Evolutionary conservation across 2,888 invertebrate genomes (phyloP).

Genomic region (Diaperis boleti): DNA sequence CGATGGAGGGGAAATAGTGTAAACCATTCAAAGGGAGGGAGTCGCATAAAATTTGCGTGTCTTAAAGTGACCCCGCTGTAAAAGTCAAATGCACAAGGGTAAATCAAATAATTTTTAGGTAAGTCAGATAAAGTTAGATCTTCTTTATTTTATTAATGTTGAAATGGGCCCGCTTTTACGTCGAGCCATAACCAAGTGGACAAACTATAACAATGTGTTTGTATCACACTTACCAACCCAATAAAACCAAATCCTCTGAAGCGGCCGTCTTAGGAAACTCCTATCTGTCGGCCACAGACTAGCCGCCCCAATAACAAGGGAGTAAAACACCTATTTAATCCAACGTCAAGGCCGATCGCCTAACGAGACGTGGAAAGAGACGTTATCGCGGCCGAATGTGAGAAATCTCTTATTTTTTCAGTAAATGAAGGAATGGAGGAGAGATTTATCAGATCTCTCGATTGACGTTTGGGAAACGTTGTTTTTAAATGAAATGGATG

Average conservation of each 20-base stretch:
- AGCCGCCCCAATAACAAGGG: constrained; percentile 36
- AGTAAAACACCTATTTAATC: constrained; percentile 43
- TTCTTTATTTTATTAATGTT: too few relatives aligned
- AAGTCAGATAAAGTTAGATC: too few relatives aligned
- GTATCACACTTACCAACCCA: neutral
- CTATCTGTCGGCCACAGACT: constrained; percentile 30
- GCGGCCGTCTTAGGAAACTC: constrained; percentile 3
- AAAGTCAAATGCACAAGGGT: too few relatives aligned
- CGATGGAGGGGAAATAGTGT: neutral
- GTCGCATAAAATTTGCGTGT: too few relatives aligned
- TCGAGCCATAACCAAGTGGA: too few relatives aligned
- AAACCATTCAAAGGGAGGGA: neutral
- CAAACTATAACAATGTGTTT: neutral
- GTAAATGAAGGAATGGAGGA: constrained; percentile 4
- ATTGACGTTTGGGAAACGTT: constrained; percentile 34
- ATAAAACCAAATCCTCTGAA: neutral
- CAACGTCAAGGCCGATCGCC: constrained; percentile 40
- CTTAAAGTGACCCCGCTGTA: too few relatives aligned
- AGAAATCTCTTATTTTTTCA: constrained; percentile 39
- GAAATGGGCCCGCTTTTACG: too few relatives aligned
- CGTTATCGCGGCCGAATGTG: constrained; percentile 34
- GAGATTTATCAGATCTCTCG: constrained; percentile 38
- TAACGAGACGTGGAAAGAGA: constrained; percentile 37
- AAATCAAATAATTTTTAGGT: too few relatives aligned
- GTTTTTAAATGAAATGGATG: constrained; percentile 38